phyloP scores from a whole-genome alignment of 2,113 vertebrate species.

The Rhodinocichla rosea region DNA sequence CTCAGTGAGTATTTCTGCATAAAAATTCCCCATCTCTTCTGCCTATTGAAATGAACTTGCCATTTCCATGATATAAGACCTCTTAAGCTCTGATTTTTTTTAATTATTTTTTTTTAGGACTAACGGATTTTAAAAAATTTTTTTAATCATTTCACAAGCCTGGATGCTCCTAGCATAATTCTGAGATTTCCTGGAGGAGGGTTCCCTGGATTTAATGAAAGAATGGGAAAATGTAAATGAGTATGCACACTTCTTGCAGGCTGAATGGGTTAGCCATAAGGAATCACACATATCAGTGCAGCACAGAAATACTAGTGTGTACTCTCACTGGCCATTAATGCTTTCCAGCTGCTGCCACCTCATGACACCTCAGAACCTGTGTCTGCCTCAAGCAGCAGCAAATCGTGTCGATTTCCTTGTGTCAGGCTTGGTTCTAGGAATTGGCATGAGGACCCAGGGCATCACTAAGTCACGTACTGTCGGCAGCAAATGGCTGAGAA shows the following conservation, averaged over 20 bases:
- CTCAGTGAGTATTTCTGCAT: not conserved
- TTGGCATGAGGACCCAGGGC: not conserved
- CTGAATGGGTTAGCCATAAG: not conserved
- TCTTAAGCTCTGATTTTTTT: not conserved
- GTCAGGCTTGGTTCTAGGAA: not conserved
- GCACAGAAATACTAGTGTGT: not conserved
- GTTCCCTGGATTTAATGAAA: constrained; percentile 1
- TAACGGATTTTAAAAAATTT: not conserved
- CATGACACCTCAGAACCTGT: not conserved
- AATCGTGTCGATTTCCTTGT: not conserved
- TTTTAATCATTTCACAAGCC: not conserved
- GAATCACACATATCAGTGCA: not conserved
- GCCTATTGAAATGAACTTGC: not conserved
- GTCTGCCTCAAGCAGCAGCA: not conserved
- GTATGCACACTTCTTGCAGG: not conserved
- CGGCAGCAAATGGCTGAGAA: not conserved
- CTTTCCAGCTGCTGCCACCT: not conserved
- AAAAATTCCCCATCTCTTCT: not conserved
- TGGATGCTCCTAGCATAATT: not conserved
- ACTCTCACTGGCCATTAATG: not conserved
- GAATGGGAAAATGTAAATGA: not conserved
- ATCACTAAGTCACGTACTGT: not conserved
- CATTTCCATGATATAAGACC: not conserved
- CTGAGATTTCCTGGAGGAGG: not conserved
- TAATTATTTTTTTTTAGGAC: not conserved